Evolutionary conservation across 2,888 invertebrate genomes (phyloP).

Genomic region (Mellilla xanthometata): DNA sequence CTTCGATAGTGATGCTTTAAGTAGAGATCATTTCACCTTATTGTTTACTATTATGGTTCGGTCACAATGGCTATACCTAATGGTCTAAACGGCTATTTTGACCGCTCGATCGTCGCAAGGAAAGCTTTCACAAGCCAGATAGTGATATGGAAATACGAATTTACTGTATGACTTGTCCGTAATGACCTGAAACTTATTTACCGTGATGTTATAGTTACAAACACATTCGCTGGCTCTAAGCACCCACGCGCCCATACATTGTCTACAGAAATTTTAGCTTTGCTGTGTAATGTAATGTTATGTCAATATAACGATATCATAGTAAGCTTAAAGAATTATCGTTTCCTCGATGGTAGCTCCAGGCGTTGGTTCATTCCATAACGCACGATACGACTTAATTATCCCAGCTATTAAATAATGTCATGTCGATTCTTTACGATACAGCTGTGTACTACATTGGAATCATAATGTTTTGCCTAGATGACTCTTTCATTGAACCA

Average conservation of each 20-base stretch:
- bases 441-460: not conserved
- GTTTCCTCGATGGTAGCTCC: not conserved
- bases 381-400: slow-evolving; percentile 1
- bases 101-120: slow-evolving; percentile 17
- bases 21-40: slow-evolving; percentile 58
- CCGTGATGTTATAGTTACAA: slow-evolving; percentile 21
- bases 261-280: slow-evolving; percentile 4
- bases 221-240: slow-evolving; percentile 7
- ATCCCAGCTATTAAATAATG: not conserved
- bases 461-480: too few species aligned
- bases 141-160: slow-evolving; percentile 24
- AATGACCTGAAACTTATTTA: slow-evolving; percentile 26
- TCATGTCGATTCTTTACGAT: not conserved
- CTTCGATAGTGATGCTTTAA: slow-evolving; percentile 40
- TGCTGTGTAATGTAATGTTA: slow-evolving; percentile 1
- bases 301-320: not conserved
- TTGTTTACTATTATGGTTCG: slow-evolving; percentile 52
- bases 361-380: not conserved
- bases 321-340: not conserved
- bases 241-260: slow-evolving; percentile 15
- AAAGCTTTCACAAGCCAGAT: slow-evolving; percentile 19
- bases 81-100: slow-evolving; percentile 13
- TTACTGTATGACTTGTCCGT: slow-evolving; percentile 23
- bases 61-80: slow-evolving; percentile 48
- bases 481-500: too few species aligned